These are phyloP conservation scores for Coranthus polyacanthus DNA, from an alignment of 2,797 vertebrate genomes.

Conservation along the genomic window DNA sequence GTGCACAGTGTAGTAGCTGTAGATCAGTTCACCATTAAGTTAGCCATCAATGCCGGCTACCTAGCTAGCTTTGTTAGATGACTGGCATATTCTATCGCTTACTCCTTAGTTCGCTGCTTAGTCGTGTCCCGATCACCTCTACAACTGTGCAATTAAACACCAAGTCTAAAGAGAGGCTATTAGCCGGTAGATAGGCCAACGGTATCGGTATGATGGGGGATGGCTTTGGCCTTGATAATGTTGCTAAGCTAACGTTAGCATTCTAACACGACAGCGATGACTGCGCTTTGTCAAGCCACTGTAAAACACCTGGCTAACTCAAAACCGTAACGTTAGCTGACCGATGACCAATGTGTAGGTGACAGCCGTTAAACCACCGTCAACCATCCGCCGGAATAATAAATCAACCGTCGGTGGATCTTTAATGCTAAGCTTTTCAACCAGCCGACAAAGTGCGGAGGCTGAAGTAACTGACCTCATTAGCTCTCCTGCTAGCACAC, in stretches of 20 bases:
- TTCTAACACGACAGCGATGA: slow-evolving; percentile 68
- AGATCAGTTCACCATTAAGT: slow-evolving; percentile 19
- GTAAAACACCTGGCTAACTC: slow-evolving; percentile 44
- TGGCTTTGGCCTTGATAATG: slow-evolving; percentile 73
- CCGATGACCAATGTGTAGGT: slow-evolving; percentile 10
- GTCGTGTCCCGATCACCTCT: rapidly evolving
- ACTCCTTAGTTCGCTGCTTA: rapidly evolving
- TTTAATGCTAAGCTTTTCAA: slow-evolving; percentile 6
- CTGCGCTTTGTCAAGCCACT: slow-evolving; percentile 76
- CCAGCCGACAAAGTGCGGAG: slow-evolving; percentile 52
- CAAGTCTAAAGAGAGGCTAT: neutral
- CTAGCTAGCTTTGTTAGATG: neutral
- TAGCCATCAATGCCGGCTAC: slow-evolving; percentile 5
- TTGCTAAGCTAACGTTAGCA: slow-evolving; percentile 77
- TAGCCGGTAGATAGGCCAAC: slow-evolving; percentile 41
- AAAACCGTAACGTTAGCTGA: neutral
- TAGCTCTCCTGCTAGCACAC: slow-evolving; percentile 60
- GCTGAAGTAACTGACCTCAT: slow-evolving; percentile 73
- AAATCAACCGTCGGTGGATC: neutral
- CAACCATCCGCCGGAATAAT: neutral
- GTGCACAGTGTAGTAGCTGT: slow-evolving; percentile 11
- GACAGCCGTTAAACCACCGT: slow-evolving; percentile 11
- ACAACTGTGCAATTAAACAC: neutral
- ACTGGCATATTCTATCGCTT: neutral
- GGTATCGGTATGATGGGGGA: slow-evolving; percentile 43